Conservation (phyloP, 2,888 invertebrate genomes). For the Sesamia inferens region DNA sequence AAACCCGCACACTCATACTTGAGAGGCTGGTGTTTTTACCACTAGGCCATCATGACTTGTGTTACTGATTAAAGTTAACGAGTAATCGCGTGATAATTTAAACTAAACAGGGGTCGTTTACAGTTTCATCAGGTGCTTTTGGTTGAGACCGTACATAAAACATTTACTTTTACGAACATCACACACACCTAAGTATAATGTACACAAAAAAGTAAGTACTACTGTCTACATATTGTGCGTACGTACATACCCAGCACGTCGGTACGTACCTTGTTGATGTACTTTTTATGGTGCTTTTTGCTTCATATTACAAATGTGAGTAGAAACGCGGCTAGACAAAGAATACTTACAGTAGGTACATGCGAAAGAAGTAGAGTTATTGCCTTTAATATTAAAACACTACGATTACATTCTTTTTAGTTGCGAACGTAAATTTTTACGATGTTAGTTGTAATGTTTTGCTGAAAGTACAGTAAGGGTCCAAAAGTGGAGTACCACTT, state of each 20-base stretch:
- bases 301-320: slow-evolving; percentile 21
- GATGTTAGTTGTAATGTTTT: slow-evolving; percentile 3
- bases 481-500: too few relatives aligned
- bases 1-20: too few relatives aligned
- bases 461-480: background rate
- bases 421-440: slow-evolving; percentile 16
- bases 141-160: background rate
- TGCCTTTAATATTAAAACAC: slow-evolving; percentile 15
- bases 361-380: slow-evolving; percentile 14
- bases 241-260: background rate
- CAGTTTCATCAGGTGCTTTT: background rate
- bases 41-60: too few relatives aligned
- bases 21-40: too few relatives aligned
- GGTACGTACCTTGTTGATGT: slow-evolving; percentile 37
- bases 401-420: slow-evolving; percentile 24
- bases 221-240: background rate
- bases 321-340: slow-evolving; percentile 7
- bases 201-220: background rate
- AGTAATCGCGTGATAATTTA: background rate
- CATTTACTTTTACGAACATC: slow-evolving; percentile 19
- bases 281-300: slow-evolving; percentile 43
- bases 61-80: background rate
- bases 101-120: background rate
- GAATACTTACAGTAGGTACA: background rate
- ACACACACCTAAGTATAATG: background rate